Percentiles rank a stretch among this genome's conserved stretches.
Evolutionary conservation across 2,797 vertebrate species (phyloP).

Genomic region (Gouania willdenowi): DNA sequence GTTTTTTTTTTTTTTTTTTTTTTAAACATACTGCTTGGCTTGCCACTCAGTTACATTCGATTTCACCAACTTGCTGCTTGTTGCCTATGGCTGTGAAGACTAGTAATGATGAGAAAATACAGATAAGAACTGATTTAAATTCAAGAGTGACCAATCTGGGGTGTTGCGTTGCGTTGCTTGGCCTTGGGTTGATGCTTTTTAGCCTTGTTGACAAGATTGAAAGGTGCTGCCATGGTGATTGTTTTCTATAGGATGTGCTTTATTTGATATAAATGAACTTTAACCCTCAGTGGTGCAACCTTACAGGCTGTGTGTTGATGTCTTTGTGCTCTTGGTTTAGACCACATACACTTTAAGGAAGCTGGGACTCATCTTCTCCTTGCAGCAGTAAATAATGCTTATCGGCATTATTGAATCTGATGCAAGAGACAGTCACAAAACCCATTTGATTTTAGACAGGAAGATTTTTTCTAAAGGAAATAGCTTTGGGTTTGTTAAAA

Average conservation of each 20-base stretch:
- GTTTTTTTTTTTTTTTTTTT: constrained; percentile 16
- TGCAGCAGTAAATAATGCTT: constrained; percentile 24
- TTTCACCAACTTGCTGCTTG: constrained; percentile 5
- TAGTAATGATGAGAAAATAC: constrained; percentile 18
- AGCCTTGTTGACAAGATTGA: constrained; percentile 7
- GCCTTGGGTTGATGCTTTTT: constrained; percentile 1
- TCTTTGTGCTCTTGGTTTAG: constrained; percentile 45
- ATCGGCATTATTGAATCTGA: constrained; percentile 24
- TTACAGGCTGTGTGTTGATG: constrained; percentile 42
- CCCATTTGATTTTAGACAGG: no score
- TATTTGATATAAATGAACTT: constrained; percentile 29
- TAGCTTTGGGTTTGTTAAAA: no score
- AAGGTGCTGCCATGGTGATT: constrained; percentile 18
- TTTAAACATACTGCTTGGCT: constrained; percentile 24
- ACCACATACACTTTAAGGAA: constrained; percentile 40
- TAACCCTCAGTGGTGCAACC: constrained; percentile 24
- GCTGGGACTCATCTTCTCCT: constrained; percentile 25
- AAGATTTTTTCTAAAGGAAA: no score
- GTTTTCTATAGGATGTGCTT: constrained; percentile 7
- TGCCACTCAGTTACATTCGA: constrained; percentile 15
- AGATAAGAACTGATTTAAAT: constrained; percentile 16
- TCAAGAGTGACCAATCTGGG: constrained; percentile 13
- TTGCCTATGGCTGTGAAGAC: constrained; percentile 9
- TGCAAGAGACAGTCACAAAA: no score
- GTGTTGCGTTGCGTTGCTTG: constrained; percentile 28